Evolutionary conservation across 2,113 vertebrate species (phyloP), one percentile per base, ranked within the genome.

Genomic region (Elephas maximus): DNA sequence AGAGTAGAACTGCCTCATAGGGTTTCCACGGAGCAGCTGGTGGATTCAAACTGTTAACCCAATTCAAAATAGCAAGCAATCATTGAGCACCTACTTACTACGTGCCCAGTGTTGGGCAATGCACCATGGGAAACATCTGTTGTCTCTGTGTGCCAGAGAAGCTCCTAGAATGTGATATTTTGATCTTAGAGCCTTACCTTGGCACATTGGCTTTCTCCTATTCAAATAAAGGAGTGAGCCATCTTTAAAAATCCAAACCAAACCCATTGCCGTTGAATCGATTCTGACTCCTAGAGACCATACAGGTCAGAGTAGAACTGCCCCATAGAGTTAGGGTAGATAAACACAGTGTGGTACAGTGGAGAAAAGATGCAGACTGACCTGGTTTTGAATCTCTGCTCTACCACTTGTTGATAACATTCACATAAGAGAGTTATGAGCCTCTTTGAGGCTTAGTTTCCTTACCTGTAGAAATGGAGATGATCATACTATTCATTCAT

Each of bases 401-500:
- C 63, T 79, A 21, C 8, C 30, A 33, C 53, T 83, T 63, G 15
- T 33, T 79, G 71, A 53, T 7, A 33, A 65, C 41, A 21, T n/a
- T 67, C 51, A 14, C 1, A n/a, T 76, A 51, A 18, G 24, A 41
- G 62, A 41, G 37, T 93, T 60, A 26, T 14, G 51, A 82, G 24
- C 20, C 18, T 89, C 41, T 14, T 37, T 91, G 44, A 78, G 85
- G n/a, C 10, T 21, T 71, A 15, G 69, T 51, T 67, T 94, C 53
- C 86, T 91, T 81, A n/a, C 41, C 67, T 63, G 48, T 60, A 89
- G 89, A 90, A 92, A 26, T 73, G 45, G 76, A 92, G 76, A 41
- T 63, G 90, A 67, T 48, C 26, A 8, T 28, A 63, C 18, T 48
- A 21, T 41, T 45, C 67, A 63, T 81, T 74, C 44, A 63, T 90